phyloP scores from a whole-genome alignment of 2,888 invertebrate genomes.

The Stegophylla sp. region DNA sequence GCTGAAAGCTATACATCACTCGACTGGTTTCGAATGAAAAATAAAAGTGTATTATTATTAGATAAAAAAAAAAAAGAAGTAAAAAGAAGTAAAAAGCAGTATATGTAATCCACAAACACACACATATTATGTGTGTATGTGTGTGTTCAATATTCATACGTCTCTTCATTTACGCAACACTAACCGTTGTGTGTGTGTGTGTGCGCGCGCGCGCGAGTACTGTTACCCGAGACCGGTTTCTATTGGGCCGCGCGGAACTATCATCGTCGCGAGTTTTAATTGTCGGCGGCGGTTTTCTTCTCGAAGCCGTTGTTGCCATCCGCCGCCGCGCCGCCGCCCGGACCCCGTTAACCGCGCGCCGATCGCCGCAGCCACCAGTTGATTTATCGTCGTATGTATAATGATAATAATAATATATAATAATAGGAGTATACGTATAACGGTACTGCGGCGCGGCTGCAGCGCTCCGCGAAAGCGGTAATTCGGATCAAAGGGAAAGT shows the following conservation, averaged over 20 bases:
- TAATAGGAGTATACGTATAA: neutral
- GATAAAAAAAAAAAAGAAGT: neutral
- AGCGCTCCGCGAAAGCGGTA: slow-evolving; percentile 53
- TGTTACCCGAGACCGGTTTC: slow-evolving; percentile 41
- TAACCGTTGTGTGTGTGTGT: neutral
- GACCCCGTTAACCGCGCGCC: slow-evolving; percentile 17
- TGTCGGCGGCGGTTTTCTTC: slow-evolving; percentile 51
- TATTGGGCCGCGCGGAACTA: slow-evolving; percentile 33
- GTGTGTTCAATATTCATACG: neutral
- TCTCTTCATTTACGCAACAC: slow-evolving; percentile 35
- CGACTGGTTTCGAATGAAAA: slow-evolving; percentile 25
- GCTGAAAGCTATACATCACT: slow-evolving; percentile 7
- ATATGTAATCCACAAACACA: neutral
- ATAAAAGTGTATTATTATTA: slow-evolving; percentile 21
- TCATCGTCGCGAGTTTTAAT: slow-evolving; percentile 29
- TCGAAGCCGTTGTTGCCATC: slow-evolving; percentile 24
- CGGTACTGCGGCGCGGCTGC: slow-evolving; percentile 25
- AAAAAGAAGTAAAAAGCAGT: neutral
- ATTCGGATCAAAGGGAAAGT: slow-evolving; percentile 58
- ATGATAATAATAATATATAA: too few species aligned
- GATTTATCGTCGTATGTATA: neutral
- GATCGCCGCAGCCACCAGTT: slow-evolving; percentile 6
- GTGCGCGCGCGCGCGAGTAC: neutral
- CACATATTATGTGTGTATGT: neutral
- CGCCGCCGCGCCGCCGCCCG: neutral